These are phyloP conservation scores for Pachycephus smyrnensis DNA, from an alignment of 2,888 invertebrate genomes.

Conservation along the genomic window DNA sequence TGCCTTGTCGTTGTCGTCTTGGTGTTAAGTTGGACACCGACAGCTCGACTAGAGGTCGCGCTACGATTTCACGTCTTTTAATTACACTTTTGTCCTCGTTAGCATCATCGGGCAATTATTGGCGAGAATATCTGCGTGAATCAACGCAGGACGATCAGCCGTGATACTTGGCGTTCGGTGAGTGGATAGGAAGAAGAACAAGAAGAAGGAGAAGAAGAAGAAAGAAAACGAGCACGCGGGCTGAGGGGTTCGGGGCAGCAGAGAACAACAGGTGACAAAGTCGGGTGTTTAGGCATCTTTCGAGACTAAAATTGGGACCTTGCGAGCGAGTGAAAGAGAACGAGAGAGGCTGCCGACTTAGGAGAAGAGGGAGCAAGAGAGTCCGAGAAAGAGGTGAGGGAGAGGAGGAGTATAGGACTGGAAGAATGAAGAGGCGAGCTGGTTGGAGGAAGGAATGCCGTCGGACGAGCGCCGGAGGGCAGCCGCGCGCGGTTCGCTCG, in stretches of 20 bases:
- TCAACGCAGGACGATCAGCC: neutral
- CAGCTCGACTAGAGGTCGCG: neutral
- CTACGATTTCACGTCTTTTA: neutral
- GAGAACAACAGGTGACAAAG: constrained; percentile 54
- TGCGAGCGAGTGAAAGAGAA: constrained; percentile 25
- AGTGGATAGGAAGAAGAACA: neutral
- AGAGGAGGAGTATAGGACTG: constrained; percentile 45
- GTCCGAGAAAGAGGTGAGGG: constrained; percentile 34
- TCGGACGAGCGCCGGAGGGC: constrained; percentile 66
- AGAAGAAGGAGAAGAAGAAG: constrained; percentile 5
- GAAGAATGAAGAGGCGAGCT: constrained; percentile 53
- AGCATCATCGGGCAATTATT: neutral
- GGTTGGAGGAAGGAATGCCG: constrained; percentile 64
- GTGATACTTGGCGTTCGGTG: neutral
- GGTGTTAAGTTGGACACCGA: neutral
- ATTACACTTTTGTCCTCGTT: neutral
- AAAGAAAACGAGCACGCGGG: constrained; percentile 1
- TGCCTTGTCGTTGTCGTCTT: neutral
- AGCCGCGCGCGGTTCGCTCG: constrained; percentile 47
- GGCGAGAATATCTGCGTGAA: neutral
- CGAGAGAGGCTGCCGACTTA: constrained; percentile 8
- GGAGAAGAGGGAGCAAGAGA: constrained; percentile 29
- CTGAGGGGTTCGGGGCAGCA: constrained; percentile 26
- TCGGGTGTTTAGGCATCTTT: constrained; percentile 50
- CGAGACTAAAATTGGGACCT: constrained; percentile 48